Conservation (phyloP, 2,888 invertebrate genomes). For the Phytoseiulus persimilis region DNA sequence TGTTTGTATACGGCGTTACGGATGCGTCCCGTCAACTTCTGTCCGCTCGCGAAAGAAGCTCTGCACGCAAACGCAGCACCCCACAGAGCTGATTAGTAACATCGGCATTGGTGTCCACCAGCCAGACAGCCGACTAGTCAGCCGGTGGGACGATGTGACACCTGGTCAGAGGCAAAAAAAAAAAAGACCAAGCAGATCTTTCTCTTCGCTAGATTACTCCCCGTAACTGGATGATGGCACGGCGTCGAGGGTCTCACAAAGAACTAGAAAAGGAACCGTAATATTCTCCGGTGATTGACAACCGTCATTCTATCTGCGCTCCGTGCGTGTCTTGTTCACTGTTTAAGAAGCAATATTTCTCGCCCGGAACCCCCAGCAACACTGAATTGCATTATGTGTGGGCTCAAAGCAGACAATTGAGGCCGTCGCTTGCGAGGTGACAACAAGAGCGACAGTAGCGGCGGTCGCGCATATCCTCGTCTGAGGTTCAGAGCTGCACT, state of each 20-base stretch:
- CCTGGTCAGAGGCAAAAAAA: background rate
- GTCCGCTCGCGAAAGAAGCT: background rate
- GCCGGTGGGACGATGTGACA: background rate
- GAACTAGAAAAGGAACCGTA: background rate
- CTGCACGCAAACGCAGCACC: background rate
- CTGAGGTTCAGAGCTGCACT: background rate
- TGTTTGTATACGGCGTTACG: background rate
- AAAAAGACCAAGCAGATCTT: background rate
- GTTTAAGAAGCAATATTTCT: background rate
- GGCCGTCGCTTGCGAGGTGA: background rate
- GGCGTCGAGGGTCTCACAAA: background rate
- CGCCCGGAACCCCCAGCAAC: background rate
- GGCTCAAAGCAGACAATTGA: background rate
- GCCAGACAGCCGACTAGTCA: background rate
- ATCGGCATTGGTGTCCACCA: background rate
- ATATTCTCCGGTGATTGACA: background rate
- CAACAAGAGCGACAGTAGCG: background rate
- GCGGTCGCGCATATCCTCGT: background rate
- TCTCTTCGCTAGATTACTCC: background rate
- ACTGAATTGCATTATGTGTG: background rate
- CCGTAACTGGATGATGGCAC: background rate
- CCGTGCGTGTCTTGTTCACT: background rate
- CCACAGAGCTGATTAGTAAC: background rate
- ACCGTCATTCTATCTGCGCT: background rate
- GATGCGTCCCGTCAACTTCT: background rate